Evolutionary conservation across 2,888 invertebrate genomes (phyloP).

Genomic region (Silvanus unidentatus): DNA sequence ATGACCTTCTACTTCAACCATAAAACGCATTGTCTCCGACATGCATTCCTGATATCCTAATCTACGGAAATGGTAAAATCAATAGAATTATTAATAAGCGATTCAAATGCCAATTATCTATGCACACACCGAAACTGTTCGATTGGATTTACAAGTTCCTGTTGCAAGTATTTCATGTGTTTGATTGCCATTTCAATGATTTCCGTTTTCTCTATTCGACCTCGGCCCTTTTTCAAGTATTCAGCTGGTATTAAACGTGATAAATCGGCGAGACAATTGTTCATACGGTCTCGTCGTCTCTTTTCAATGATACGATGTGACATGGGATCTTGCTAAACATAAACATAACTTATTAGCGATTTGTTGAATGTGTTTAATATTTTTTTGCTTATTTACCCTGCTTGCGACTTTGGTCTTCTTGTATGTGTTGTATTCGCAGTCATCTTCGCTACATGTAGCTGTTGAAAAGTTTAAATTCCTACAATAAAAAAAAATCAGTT

Average conservation of each 20-base stretch:
- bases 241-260: slow-evolving; percentile 89
- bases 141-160: slow-evolving; percentile 45
- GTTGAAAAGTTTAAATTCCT: slow-evolving; percentile 62
- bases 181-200: slow-evolving; percentile 97
- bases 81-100: slow-evolving; percentile 1
- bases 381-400: slow-evolving; percentile 47
- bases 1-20: slow-evolving; percentile 79
- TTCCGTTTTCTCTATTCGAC: slow-evolving; percentile 94
- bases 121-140: slow-evolving; percentile 43
- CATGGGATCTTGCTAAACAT: slow-evolving; percentile 81
- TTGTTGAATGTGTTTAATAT: slow-evolving; percentile 30
- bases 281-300: slow-evolving; percentile 91
- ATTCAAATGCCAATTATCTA: not conserved
- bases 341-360: slow-evolving; percentile 8
- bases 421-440: slow-evolving; percentile 62
- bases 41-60: slow-evolving; percentile 89
- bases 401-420: slow-evolving; percentile 68
- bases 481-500: slow-evolving; percentile 12
- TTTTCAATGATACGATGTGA: slow-evolving; percentile 98
- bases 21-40: slow-evolving; percentile 82
- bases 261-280: slow-evolving; percentile 91
- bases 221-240: slow-evolving; percentile 90
- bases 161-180: slow-evolving; percentile 85
- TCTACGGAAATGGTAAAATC: slow-evolving; percentile 33
- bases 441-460: slow-evolving; percentile 62